Evolutionary conservation across 2,113 vertebrate species (phyloP).

Genomic region (Tetrao urogallus): DNA sequence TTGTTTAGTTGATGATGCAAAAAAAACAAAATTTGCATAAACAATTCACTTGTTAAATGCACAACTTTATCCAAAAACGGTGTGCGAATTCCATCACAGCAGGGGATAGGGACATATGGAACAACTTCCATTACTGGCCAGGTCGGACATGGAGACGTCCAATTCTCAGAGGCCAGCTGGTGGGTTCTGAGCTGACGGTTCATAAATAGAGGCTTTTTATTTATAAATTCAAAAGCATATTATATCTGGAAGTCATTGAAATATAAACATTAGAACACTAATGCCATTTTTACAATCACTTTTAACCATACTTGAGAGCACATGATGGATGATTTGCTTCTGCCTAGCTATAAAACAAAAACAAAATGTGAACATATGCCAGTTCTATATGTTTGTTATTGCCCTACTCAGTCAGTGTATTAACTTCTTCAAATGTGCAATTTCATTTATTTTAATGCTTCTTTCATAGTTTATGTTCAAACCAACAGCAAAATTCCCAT

Average conservation of each 20-base stretch:
- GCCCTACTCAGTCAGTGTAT: not conserved
- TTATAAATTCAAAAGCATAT: not conserved
- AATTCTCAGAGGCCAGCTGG: not conserved
- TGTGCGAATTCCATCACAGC: not conserved
- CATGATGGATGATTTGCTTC: not conserved
- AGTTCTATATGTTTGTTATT: conserved; percentile 15
- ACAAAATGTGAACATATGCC: not conserved
- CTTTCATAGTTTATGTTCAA: not conserved
- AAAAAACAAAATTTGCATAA: not conserved
- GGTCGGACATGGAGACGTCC: not conserved
- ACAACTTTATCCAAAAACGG: conserved; percentile 4
- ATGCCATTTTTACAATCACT: not conserved
- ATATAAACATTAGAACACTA: not conserved
- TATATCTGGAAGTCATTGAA: not conserved
- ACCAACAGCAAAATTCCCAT: not conserved
- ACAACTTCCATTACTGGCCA: not conserved
- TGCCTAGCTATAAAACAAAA: conserved; percentile 23
- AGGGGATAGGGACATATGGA: not conserved
- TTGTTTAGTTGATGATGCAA: not conserved
- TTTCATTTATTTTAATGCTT: not conserved
- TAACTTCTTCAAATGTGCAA: not conserved
- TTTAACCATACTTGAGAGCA: conserved; percentile 7
- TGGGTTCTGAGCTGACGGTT: not conserved
- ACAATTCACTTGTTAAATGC: not conserved
- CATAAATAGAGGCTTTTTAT: not conserved